Percentiles rank a stretch among this genome's conserved stretches.
These are phyloP conservation scores for Pseudonaja textilis DNA, from an alignment of 2,113 vertebrate genomes.

Conservation along the genomic window DNA sequence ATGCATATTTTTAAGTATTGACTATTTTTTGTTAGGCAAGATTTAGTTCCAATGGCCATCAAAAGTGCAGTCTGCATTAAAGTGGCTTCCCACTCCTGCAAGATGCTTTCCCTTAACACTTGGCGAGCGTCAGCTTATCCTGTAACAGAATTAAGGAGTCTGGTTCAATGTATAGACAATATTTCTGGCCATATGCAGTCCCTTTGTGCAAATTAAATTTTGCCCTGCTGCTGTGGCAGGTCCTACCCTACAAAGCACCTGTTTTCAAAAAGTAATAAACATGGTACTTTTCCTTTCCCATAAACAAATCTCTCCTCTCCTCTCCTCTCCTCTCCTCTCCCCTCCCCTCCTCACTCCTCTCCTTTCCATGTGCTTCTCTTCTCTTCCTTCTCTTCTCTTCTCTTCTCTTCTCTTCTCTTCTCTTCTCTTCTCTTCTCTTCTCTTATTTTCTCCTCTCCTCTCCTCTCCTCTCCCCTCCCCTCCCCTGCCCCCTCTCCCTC, in stretches of 20 bases:
- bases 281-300: background rate
- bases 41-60: background rate
- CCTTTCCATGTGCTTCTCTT: accelerated
- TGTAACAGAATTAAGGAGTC: background rate
- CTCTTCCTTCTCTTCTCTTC: accelerated
- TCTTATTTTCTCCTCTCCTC: accelerated
- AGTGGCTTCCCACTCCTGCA: background rate
- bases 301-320: background rate
- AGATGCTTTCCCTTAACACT: background rate
- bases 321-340: too few relatives aligned
- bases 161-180: background rate
- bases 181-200: background rate
- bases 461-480: too few relatives aligned
- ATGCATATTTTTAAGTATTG: background rate
- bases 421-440: accelerated
- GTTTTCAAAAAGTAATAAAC: background rate
- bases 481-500: background rate
- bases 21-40: background rate
- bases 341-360: too few relatives aligned
- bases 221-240: background rate
- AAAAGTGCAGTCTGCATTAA: background rate
- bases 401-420: accelerated
- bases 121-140: background rate
- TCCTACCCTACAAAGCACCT: background rate
- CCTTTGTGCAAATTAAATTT: background rate